These are phyloP conservation scores for Pogonophryne albipinna DNA, from an alignment of 2,797 vertebrate genomes.

Conservation along the genomic window DNA sequence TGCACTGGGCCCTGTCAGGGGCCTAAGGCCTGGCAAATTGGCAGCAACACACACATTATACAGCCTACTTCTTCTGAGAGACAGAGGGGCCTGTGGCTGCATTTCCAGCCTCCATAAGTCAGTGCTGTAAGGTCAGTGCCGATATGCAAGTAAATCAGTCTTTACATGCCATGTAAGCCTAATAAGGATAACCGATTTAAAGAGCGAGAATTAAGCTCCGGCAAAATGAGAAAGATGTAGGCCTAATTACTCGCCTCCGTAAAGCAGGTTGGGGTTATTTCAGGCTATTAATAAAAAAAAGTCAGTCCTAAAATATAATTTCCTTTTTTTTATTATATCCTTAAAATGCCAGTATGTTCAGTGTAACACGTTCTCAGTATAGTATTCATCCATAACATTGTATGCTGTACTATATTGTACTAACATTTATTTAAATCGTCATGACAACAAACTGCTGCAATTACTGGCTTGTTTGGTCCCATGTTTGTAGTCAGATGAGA, in stretches of 20 bases:
- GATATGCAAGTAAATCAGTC: conserved; percentile 53
- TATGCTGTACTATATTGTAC: background rate
- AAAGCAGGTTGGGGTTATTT: conserved; percentile 33
- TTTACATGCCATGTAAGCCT: conserved; percentile 42
- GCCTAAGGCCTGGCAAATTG: conserved; percentile 56
- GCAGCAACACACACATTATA: conserved; percentile 45
- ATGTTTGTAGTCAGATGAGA: conserved; percentile 37
- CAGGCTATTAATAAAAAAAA: conserved; percentile 25
- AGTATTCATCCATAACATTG: conserved; percentile 4
- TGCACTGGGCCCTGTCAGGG: conserved; percentile 47
- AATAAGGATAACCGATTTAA: conserved; percentile 40
- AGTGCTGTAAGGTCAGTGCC: conserved; percentile 50
- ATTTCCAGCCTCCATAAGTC: conserved; percentile 59
- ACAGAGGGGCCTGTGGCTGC: conserved; percentile 51
- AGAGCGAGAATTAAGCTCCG: conserved; percentile 42
- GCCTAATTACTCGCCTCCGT: conserved; percentile 43
- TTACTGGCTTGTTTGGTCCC: conserved; percentile 13
- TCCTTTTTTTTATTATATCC: background rate
- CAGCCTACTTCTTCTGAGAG: conserved; percentile 12
- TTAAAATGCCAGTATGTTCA: background rate
- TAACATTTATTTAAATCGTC: conserved; percentile 49
- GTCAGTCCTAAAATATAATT: background rate
- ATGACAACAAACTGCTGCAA: conserved; percentile 42
- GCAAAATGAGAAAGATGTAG: conserved; percentile 31
- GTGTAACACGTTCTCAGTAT: background rate